A percentile compares a stretch with the other conserved stretches of the same genome.
These are phyloP conservation scores for Oreochromis tanganicae DNA, from an alignment of 2,113 vertebrate species.

Conservation along the genomic window DNA sequence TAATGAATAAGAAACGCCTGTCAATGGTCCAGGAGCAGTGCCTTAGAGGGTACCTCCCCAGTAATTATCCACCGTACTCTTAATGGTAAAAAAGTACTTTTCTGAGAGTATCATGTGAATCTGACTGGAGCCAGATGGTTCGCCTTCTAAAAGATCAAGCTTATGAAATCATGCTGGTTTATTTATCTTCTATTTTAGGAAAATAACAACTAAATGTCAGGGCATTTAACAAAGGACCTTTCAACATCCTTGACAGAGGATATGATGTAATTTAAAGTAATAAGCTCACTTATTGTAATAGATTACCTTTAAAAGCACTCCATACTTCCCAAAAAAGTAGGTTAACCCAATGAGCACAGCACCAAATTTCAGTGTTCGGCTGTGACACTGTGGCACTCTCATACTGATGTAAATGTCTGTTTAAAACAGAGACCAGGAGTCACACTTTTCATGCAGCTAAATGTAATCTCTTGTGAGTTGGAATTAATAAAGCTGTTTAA, in stretches of 20 bases:
- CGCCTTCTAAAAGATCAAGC: rapidly evolving
- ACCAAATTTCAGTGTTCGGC: neutral
- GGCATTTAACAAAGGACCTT: neutral
- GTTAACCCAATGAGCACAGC: rapidly evolving
- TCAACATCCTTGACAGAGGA: neutral
- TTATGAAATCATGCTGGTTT: neutral
- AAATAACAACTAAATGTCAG: neutral
- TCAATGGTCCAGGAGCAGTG: rapidly evolving
- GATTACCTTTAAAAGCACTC: neutral
- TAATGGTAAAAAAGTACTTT: neutral
- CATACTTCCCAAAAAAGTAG: neutral
- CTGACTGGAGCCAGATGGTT: neutral
- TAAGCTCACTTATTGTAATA: neutral
- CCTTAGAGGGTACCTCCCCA: neutral
- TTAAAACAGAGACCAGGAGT: neutral
- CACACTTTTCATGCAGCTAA: neutral
- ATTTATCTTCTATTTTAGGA: neutral
- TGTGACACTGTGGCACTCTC: neutral
- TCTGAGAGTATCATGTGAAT: neutral
- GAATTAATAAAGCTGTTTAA: neutral
- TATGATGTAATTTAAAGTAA: neutral
- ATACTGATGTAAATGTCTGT: neutral
- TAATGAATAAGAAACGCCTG: neutral
- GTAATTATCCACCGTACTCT: neutral
- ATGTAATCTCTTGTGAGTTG: no score